Evolutionary conservation across 2,113 vertebrate species (phyloP).

Genomic region (Todiramphus chloris): DNA sequence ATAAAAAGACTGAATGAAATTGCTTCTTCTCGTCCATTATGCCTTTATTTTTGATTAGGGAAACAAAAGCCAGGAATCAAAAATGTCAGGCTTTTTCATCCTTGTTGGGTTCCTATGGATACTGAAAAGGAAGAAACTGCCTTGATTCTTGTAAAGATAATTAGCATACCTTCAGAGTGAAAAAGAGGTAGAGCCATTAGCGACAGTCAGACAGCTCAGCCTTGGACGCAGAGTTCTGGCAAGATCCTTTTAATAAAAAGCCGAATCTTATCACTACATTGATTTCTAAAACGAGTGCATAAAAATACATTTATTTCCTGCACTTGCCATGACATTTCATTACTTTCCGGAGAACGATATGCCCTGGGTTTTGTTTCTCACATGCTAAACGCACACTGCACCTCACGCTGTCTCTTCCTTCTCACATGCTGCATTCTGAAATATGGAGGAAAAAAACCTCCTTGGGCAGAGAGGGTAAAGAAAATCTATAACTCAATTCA

Average conservation of each 20-base stretch:
- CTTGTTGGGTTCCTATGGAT: not conserved
- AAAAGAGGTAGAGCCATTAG: slow-evolving; percentile 14
- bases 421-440: not conserved
- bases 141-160: slow-evolving; percentile 27
- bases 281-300: slow-evolving; percentile 21
- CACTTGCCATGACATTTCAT: slow-evolving; percentile 7
- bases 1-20: slow-evolving; percentile 34
- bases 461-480: not conserved
- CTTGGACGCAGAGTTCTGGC: not conserved
- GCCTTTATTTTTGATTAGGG: slow-evolving; percentile 38
- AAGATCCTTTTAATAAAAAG: not conserved
- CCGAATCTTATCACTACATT: not conserved
- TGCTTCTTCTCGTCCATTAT: not conserved
- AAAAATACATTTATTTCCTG: slow-evolving; percentile 6
- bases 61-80: slow-evolving; percentile 52
- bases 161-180: slow-evolving; percentile 5
- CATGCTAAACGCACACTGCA: not conserved
- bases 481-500: slow-evolving; percentile 4
- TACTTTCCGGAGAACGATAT: not conserved
- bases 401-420: not conserved
- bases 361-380: not conserved
- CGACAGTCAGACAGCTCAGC: not conserved
- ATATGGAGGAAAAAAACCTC: slow-evolving; percentile 29
- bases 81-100: slow-evolving; percentile 34
- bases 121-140: slow-evolving; percentile 22